phyloP scores from a whole-genome alignment of 2,113 vertebrate genomes.

The Terrapene triunguis region DNA sequence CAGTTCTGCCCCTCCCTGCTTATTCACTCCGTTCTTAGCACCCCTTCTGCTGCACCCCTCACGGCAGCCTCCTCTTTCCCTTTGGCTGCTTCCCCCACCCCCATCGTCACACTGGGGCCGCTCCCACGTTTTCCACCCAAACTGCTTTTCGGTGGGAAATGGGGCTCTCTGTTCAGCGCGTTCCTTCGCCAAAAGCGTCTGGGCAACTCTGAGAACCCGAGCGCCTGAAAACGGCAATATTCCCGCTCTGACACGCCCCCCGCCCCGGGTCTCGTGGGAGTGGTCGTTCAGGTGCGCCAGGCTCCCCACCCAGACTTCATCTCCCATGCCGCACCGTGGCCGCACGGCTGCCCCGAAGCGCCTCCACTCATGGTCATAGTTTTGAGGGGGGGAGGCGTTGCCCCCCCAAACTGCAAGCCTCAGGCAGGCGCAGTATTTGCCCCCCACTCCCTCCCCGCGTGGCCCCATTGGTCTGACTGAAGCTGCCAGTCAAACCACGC shows the following conservation, averaged over 20 bases:
- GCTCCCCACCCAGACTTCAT: not conserved
- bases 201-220: not conserved
- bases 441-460: too few species aligned
- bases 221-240: not conserved
- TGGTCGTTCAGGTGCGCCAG: rapidly evolving
- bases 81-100: not conserved
- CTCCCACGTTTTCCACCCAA: not conserved
- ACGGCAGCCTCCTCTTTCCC: not conserved
- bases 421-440: too few species aligned
- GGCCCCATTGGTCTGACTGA: too few species aligned
- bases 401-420: too few species aligned
- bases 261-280: rapidly evolving
- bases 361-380: not conserved
- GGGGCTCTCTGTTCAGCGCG: not conserved
- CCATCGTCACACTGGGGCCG: not conserved
- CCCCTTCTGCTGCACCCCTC: not conserved
- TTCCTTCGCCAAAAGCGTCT: not conserved
- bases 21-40: not conserved
- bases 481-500: too few species aligned
- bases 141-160: not conserved
- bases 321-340: not conserved
- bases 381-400: too few species aligned
- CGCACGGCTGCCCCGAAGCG: not conserved
- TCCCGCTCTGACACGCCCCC: not conserved
- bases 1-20: not conserved